A percentile compares a stretch with the other conserved stretches of the same genome.
Evolutionary conservation across 2,113 vertebrate species (phyloP).

Genomic region (Syngnathus typhle): DNA sequence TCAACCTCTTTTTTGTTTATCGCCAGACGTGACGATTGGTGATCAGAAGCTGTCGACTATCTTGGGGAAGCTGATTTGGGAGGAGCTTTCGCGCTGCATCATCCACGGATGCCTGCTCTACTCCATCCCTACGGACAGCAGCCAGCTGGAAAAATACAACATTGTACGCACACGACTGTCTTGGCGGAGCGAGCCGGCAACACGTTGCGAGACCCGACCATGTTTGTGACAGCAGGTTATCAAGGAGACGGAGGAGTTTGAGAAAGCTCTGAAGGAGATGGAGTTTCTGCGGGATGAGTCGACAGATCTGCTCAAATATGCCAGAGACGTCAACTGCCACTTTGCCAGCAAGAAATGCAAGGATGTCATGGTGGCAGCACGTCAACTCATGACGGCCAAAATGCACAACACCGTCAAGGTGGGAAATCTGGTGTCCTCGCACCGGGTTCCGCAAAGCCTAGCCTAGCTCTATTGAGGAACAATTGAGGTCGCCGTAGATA

Average conservation of each 20-base stretch:
- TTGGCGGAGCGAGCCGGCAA: neutral
- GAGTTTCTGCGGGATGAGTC: conserved; percentile 77
- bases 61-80: conserved; percentile 85
- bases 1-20: conserved; percentile 1
- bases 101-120: conserved; percentile 86
- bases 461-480: neutral
- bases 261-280: conserved; percentile 82
- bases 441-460: neutral
- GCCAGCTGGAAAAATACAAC: conserved; percentile 84
- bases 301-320: conserved; percentile 86
- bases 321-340: conserved; percentile 86
- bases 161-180: conserved; percentile 65
- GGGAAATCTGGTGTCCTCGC: conserved; percentile 2
- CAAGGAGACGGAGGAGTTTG: conserved; percentile 86
- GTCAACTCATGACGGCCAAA: conserved; percentile 92
- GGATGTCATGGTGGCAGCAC: conserved; percentile 87
- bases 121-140: conserved; percentile 88
- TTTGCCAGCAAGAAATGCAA: conserved; percentile 97
- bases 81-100: conserved; percentile 84
- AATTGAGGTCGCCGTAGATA: no score
- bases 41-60: conserved; percentile 71
- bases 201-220: neutral
- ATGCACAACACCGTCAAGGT: conserved; percentile 96
- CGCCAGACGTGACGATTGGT: conserved; percentile 72
- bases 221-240: conserved; percentile 82